Conservation (phyloP, 2,797 vertebrate genomes). For the Coregonus ussuriensis region DNA sequence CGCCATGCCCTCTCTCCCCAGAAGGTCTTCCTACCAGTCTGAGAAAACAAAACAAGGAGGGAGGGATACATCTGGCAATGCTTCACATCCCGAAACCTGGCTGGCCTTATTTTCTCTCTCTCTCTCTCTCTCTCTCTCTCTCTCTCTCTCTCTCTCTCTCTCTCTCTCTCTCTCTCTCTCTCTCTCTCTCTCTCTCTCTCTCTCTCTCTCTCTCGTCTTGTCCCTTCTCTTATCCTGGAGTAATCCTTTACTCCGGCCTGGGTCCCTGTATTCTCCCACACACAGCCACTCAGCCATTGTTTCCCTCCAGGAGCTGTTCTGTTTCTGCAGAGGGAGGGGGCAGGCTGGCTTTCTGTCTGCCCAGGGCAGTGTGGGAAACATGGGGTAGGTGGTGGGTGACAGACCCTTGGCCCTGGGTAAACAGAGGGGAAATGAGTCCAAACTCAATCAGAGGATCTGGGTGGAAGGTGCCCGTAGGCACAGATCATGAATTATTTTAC, state of each 20-base stretch:
- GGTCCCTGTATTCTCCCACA: conserved; percentile 64
- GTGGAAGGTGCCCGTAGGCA: no score
- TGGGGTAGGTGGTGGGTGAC: conserved; percentile 2
- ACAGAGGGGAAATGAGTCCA: conserved; percentile 8
- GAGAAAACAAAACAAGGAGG: conserved; percentile 37
- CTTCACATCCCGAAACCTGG: conserved; percentile 47
- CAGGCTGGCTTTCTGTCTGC: conserved; percentile 68
- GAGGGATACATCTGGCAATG: conserved; percentile 54
- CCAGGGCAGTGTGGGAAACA: conserved; percentile 54
- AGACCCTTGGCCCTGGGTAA: not conserved
- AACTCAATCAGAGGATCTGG: no score
- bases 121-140: no score
- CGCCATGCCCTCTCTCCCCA: no score
- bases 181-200: conserved; percentile 5
- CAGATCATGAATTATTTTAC: no score
- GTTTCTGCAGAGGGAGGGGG: conserved; percentile 38
- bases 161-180: no score
- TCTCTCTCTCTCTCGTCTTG: not conserved
- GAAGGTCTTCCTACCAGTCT: not conserved
- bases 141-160: no score
- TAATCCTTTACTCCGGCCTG: conserved; percentile 36
- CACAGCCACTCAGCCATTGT: conserved; percentile 48
- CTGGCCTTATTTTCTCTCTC: conserved; percentile 32
- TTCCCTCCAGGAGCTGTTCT: conserved; percentile 58
- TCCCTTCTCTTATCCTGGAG: conserved; percentile 27